A percentile compares a stretch with the other conserved stretches of the same genome.
Evolutionary conservation across 2,113 vertebrate genomes (phyloP).

Genomic region (Toxostoma redivivum): DNA sequence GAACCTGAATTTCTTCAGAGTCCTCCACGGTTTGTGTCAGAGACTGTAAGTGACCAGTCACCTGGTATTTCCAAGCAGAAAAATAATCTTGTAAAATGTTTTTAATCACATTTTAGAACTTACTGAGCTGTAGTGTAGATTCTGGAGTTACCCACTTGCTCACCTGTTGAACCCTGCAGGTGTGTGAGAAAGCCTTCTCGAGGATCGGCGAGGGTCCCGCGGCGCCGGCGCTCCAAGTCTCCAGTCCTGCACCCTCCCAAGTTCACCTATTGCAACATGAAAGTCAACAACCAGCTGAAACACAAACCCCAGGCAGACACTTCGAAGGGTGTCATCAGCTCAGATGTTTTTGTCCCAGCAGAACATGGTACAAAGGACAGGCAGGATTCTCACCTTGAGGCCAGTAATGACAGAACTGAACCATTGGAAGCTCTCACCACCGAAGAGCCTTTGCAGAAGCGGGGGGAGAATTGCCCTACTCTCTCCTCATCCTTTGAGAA

Average conservation of each 20-base stretch:
- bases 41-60: neutral
- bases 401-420: slow-evolving; percentile 62
- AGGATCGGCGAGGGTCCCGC: slow-evolving; percentile 68
- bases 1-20: neutral
- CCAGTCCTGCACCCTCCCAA: slow-evolving; percentile 89
- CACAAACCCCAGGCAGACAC: slow-evolving; percentile 82
- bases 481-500: slow-evolving; percentile 60
- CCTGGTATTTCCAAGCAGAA: neutral
- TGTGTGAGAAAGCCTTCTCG: slow-evolving; percentile 77
- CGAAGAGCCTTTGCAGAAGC: slow-evolving; percentile 53
- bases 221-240: slow-evolving; percentile 82
- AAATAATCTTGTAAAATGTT: neutral
- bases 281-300: slow-evolving; percentile 75
- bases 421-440: slow-evolving; percentile 54
- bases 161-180: neutral
- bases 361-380: slow-evolving; percentile 69
- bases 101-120: neutral
- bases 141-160: neutral
- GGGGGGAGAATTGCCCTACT: slow-evolving; percentile 13
- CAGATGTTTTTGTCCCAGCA: slow-evolving; percentile 58
- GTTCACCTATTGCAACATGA: slow-evolving; percentile 84
- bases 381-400: slow-evolving; percentile 70
- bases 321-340: slow-evolving; percentile 32
- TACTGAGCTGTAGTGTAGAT: neutral
- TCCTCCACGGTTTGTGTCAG: neutral